phyloP scores from a whole-genome alignment of 1,140 invertebrate species.

The Drosophila trapezifrons region DNA sequence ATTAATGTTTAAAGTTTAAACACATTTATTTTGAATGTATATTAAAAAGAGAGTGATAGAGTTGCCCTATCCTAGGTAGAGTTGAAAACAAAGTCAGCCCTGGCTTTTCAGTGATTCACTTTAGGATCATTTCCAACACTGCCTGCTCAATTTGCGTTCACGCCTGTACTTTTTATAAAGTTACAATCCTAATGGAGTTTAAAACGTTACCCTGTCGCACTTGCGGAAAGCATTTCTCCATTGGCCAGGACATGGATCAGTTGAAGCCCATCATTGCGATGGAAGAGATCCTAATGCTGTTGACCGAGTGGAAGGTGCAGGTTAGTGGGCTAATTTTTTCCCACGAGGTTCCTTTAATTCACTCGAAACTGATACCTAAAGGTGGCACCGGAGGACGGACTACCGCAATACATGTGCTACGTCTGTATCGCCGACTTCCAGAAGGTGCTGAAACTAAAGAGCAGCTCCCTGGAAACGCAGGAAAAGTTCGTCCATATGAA shows the following conservation, averaged over 20 bases:
- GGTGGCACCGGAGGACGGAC: slow-evolving; percentile 57
- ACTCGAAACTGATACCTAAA: background rate
- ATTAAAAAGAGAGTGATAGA: background rate
- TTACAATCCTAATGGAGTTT: slow-evolving; percentile 27
- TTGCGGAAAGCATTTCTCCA: slow-evolving; percentile 63
- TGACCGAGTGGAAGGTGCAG: slow-evolving; percentile 63
- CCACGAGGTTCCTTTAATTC: background rate
- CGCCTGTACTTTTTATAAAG: no score
- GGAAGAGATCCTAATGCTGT: slow-evolving; percentile 53
- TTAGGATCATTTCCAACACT: background rate
- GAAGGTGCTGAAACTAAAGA: slow-evolving; percentile 63
- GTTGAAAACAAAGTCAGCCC: background rate
- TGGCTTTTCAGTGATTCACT: background rate
- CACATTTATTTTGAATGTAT: background rate
- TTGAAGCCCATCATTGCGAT: slow-evolving; percentile 53
- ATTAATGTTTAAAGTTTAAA: background rate
- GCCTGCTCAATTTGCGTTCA: background rate
- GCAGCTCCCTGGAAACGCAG: slow-evolving; percentile 57
- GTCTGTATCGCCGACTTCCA: slow-evolving; percentile 61
- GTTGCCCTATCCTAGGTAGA: background rate
- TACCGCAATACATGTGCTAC: slow-evolving; percentile 68
- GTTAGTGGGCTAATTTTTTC: slow-evolving; percentile 22
- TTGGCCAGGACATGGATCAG: slow-evolving; percentile 9
- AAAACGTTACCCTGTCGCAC: slow-evolving; percentile 56
- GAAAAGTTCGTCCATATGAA: slow-evolving; percentile 44